Conservation (phyloP, 2,888 invertebrate genomes). For the Heliconius ethilla region DNA sequence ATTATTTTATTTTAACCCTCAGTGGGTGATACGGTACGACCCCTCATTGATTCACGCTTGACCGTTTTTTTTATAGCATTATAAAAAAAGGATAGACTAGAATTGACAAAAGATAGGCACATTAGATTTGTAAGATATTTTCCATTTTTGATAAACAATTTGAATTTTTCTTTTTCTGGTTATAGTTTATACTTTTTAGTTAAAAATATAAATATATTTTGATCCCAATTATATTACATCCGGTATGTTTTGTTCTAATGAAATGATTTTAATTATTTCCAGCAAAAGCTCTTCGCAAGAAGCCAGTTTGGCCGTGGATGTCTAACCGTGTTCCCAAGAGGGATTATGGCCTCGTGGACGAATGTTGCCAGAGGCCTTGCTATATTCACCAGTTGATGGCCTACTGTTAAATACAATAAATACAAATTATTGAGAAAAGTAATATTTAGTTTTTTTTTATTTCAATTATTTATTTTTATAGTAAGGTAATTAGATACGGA, state of each 20-base stretch:
- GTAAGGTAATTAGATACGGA: too few relatives aligned
- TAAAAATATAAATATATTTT: background rate
- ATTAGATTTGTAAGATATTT: too few relatives aligned
- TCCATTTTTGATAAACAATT: too few relatives aligned
- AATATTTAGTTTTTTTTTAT: background rate
- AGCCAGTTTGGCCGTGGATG: conserved; percentile 1
- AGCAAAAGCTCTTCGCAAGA: conserved; percentile 1
- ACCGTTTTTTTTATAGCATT: background rate
- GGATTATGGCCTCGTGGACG: conserved; percentile 1
- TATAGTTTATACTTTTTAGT: too few relatives aligned
- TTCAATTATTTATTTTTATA: background rate
- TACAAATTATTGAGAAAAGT: background rate
- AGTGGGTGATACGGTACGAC: too few relatives aligned
- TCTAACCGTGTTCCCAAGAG: background rate
- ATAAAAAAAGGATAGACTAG: too few relatives aligned
- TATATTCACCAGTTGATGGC: background rate
- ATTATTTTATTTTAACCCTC: too few relatives aligned
- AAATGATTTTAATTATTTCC: conserved; percentile 3
- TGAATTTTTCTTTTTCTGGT: too few relatives aligned
- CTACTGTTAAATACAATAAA: conserved; percentile 10
- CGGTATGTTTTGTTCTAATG: background rate
- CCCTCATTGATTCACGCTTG: too few relatives aligned
- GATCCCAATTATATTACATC: background rate
- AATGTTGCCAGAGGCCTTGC: conserved; percentile 23
- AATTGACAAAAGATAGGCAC: background rate